A percentile compares a stretch with the other conserved stretches of the same genome.
These are phyloP conservation scores for Dreissena polymorpha DNA, from an alignment of 1,140 invertebrate genomes.

Conservation along the genomic window DNA sequence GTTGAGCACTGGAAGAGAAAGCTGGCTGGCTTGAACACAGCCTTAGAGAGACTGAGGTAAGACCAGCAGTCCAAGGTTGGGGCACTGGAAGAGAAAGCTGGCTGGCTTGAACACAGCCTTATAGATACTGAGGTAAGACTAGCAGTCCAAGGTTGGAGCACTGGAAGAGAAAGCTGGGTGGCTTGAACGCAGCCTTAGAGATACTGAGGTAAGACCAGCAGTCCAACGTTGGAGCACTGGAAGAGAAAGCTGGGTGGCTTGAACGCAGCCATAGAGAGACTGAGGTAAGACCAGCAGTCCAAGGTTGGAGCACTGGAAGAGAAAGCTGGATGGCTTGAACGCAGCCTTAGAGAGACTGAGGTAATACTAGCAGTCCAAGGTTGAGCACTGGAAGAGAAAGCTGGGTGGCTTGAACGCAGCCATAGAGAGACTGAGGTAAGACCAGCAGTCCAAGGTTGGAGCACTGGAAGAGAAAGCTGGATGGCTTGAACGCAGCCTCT, in stretches of 20 bases:
- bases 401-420: slow-evolving; percentile 74
- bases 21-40: too few relatives aligned
- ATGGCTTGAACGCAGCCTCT: too few relatives aligned
- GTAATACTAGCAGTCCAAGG: slow-evolving; percentile 62
- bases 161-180: slow-evolving; percentile 74
- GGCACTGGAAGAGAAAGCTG: slow-evolving; percentile 73
- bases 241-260: too few relatives aligned
- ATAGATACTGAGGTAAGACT: slow-evolving; percentile 76
- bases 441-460: too few relatives aligned
- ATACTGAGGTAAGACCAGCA: slow-evolving; percentile 75
- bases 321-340: too few relatives aligned
- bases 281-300: too few relatives aligned
- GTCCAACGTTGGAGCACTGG: too few relatives aligned
- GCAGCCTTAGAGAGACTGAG: too few relatives aligned
- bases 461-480: too few relatives aligned
- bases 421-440: slow-evolving; percentile 75
- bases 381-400: slow-evolving; percentile 73
- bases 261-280: too few relatives aligned
- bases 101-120: slow-evolving; percentile 74
- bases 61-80: slow-evolving; percentile 63
- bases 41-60: too few relatives aligned
- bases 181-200: slow-evolving; percentile 74
- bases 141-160: slow-evolving; percentile 65
- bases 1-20: slow-evolving; percentile 70
- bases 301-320: too few relatives aligned